A percentile compares a stretch with the other conserved stretches of the same genome.
Conservation (phyloP, 2,888 invertebrate species). For the Neoscelio sp. region DNA sequence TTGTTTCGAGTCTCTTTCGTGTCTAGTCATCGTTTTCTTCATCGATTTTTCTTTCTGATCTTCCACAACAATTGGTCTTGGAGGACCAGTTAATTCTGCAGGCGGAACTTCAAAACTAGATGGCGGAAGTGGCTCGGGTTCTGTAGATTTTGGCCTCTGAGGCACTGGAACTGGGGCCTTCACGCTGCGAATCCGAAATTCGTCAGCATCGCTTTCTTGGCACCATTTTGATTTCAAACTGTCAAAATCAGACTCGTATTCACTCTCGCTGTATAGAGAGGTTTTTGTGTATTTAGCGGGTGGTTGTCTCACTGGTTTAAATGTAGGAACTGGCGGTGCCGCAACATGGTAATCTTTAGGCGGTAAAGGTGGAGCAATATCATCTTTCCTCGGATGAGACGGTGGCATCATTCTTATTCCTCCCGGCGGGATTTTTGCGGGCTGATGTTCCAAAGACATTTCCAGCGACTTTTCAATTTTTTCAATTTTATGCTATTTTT, state of each 20-base stretch:
- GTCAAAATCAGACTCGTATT: constrained; percentile 86
- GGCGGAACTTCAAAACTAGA: constrained; percentile 85
- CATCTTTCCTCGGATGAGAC: constrained; percentile 79
- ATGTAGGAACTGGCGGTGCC: constrained; percentile 84
- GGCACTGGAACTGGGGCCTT: constrained; percentile 83
- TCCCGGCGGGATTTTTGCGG: constrained; percentile 84
- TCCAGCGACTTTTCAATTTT: constrained; percentile 85
- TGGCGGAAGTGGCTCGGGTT: constrained; percentile 85
- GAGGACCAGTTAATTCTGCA: constrained; percentile 74
- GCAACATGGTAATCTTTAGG: constrained; percentile 78
- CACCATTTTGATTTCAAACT: constrained; percentile 85
- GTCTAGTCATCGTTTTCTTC: constrained; percentile 74
- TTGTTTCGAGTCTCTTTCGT: constrained; percentile 79
- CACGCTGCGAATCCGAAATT: constrained; percentile 85
- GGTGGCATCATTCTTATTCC: constrained; percentile 85
- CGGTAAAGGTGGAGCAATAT: constrained; percentile 82
- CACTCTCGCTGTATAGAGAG: constrained; percentile 85
- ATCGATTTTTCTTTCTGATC: constrained; percentile 73
- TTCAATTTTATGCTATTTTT: constrained; percentile 84
- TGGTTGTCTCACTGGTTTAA: constrained; percentile 82
- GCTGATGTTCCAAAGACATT: constrained; percentile 84
- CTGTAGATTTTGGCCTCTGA: constrained; percentile 84
- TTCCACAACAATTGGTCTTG: constrained; percentile 71
- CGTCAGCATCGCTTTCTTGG: constrained; percentile 87
- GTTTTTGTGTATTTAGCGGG: constrained; percentile 86